A percentile compares a stretch with the other conserved stretches of the same genome.
Conservation (phyloP, 1,140 invertebrate species). For the Drosophila ficusphila region DNA sequence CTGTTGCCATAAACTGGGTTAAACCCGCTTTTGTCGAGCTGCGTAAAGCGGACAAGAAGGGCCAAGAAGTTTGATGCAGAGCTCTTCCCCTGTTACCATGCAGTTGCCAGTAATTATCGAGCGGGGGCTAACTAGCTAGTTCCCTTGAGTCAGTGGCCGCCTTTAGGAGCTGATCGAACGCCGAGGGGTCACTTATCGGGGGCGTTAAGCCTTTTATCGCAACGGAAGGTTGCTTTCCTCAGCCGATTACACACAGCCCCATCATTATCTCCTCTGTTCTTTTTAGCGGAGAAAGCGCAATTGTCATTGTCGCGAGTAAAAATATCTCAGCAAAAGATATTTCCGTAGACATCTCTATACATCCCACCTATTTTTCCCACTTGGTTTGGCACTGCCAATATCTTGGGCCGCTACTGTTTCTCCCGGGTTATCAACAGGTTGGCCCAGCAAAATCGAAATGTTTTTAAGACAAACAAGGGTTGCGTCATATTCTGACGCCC, state of each 20-base stretch:
- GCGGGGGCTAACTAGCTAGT: slow-evolving; percentile 12
- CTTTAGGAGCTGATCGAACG: slow-evolving; percentile 3
- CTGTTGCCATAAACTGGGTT: slow-evolving; percentile 33
- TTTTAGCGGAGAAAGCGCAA: not conserved
- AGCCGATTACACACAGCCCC: not conserved
- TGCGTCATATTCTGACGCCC: slow-evolving; percentile 63
- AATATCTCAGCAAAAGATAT: slow-evolving; percentile 13
- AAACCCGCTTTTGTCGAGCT: slow-evolving; percentile 37
- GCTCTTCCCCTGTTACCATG: not conserved
- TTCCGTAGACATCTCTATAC: slow-evolving; percentile 11
- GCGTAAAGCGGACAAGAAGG: slow-evolving; percentile 5
- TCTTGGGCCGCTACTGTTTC: not conserved
- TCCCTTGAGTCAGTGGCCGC: slow-evolving; percentile 12
- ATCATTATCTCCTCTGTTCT: not conserved
- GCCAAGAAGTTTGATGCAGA: not conserved
- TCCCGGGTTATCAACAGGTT: slow-evolving; percentile 51
- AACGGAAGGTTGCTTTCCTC: not conserved
- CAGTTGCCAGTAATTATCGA: slow-evolving; percentile 33
- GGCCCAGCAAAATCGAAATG: slow-evolving; percentile 13
- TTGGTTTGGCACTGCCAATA: too few species aligned
- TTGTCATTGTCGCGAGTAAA: slow-evolving; percentile 35
- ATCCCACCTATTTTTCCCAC: too few species aligned
- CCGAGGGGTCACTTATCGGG: not conserved
- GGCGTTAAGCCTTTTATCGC: not conserved
- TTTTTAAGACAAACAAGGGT: slow-evolving; percentile 39